Evolutionary conservation across 2,888 invertebrate genomes (phyloP), one percentile per base, ranked within the genome.

Genomic region (Steromphala cineraria): DNA sequence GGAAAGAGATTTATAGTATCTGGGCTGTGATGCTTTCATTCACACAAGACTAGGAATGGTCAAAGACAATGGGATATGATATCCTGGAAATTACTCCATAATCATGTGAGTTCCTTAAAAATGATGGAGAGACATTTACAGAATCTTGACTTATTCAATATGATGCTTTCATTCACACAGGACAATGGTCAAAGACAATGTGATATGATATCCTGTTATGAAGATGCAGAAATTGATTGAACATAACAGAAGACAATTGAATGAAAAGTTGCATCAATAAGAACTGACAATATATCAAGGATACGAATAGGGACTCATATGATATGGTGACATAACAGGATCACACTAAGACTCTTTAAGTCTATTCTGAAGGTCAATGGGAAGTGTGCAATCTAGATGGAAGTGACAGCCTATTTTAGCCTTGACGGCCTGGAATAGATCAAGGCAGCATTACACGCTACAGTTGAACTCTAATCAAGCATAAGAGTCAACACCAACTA

Each of bases 391-490:
- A 71, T 71, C 40, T 71, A 17, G 36, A 17, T 71, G 19, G 15
- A 36, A 19, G 36, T 31, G 19, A 31, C 31, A 31, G 19, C 13
- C 71, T 36, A n/a, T 19, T 71, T 19, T 36, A 71, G 71, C 71
- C 19, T 19, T 71, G 71, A 40, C 40, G 28, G 40, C 31, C 36
- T 71, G 71, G 40, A 31, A 36, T 71, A 36, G 71, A 36, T 31
- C 36, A 71, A 71, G 71, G 71, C 71, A 71, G 71, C 71, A 71
- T 71, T 40, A 71, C 71, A 31, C 15, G 40, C 71, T 71, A 36
- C 28, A 10, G 36, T 40, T 71, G 36, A 36, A 71, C 71, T 36
- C 71, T 19, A 10, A 71, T 15, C n/a, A 36, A 31, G 13, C 19
- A 71, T 10, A 71, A 17, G 36, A 31, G 40, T 36, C 71, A 28